These are phyloP conservation scores for Podocnemis expansa DNA, from an alignment of 2,113 vertebrate species.

Conservation along the genomic window DNA sequence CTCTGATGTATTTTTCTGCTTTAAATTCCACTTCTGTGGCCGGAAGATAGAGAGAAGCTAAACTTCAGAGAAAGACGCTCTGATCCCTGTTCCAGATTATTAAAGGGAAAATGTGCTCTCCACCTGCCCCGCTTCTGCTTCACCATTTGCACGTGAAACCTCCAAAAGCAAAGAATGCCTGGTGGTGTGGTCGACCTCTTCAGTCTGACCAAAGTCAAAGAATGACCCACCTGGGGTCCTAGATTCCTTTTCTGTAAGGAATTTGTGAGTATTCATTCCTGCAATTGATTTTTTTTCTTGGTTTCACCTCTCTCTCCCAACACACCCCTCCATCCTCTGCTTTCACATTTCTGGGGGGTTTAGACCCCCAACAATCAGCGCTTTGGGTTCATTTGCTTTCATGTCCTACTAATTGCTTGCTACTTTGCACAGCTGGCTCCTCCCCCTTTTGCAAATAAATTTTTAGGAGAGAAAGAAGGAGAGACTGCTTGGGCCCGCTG, in stretches of 20 bases:
- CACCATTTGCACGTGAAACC: slow-evolving; percentile 50
- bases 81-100: slow-evolving; percentile 8
- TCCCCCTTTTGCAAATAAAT: slow-evolving; percentile 58
- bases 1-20: neutral
- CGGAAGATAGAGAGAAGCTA: slow-evolving; percentile 7
- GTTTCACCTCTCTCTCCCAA: neutral
- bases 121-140: neutral
- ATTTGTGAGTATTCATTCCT: neutral
- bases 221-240: neutral
- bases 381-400: slow-evolving; percentile 74
- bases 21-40: slow-evolving; percentile 34
- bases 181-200: neutral
- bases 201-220: neutral
- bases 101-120: slow-evolving; percentile 31
- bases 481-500: slow-evolving; percentile 59
- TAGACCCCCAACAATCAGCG: slow-evolving; percentile 29
- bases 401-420: slow-evolving; percentile 75
- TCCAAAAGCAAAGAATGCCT: neutral
- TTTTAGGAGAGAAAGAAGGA: slow-evolving; percentile 29
- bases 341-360: slow-evolving; percentile 6
- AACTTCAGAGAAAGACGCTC: slow-evolving; percentile 28
- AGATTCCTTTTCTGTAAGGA: slow-evolving; percentile 48
- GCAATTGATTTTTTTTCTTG: neutral
- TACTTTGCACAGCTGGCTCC: slow-evolving; percentile 66
- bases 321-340: neutral